Evolutionary conservation across 1,140 invertebrate genomes (phyloP).

Genomic region (Aphaenogaster rudis): DNA sequence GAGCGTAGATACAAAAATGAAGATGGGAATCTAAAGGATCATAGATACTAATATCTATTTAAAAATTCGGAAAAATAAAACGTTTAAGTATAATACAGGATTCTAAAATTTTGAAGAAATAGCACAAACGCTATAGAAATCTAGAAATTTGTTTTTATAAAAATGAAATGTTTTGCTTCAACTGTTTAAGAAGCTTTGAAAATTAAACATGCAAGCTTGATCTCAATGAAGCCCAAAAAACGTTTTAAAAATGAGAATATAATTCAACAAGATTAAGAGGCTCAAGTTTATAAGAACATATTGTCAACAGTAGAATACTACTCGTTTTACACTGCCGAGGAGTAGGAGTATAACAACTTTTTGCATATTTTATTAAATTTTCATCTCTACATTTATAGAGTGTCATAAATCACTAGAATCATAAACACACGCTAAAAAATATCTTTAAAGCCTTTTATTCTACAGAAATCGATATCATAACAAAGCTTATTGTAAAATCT

Average conservation of each 20-base stretch:
- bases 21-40: neutral
- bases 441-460: neutral
- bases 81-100: neutral
- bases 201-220: neutral
- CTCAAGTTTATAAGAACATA: slow-evolving; percentile 10
- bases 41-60: slow-evolving; percentile 12
- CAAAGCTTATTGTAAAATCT: neutral
- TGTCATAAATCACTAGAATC: neutral
- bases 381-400: neutral
- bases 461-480: neutral
- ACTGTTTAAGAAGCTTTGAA: neutral
- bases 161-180: neutral
- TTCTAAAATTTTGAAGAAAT: slow-evolving; percentile 11
- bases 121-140: neutral
- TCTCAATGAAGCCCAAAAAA: neutral
- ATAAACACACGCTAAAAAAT: neutral
- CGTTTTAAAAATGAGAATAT: slow-evolving; percentile 1
- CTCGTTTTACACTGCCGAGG: slow-evolving; percentile 32
- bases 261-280: slow-evolving; percentile 17
- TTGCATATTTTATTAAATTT: slow-evolving; percentile 8
- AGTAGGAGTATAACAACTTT: slow-evolving; percentile 12
- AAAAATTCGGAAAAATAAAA: neutral
- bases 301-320: slow-evolving; percentile 14
- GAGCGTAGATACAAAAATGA: slow-evolving; percentile 7
- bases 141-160: slow-evolving; percentile 18